Percentiles rank a stretch among this genome's conserved stretches.
Evolutionary conservation across 1,140 invertebrate species (phyloP).

Genomic region (Nephotettix cincticeps): DNA sequence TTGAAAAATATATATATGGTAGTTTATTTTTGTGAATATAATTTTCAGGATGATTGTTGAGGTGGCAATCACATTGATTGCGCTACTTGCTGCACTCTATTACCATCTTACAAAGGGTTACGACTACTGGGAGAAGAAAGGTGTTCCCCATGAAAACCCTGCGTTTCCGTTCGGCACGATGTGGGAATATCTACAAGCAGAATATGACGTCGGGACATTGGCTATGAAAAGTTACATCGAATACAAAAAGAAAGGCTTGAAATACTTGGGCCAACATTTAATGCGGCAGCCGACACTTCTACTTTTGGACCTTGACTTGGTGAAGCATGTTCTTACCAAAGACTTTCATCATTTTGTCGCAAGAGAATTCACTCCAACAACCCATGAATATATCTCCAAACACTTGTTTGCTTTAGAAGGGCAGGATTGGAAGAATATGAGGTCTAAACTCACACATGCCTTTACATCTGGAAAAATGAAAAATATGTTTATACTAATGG

Average conservation of each 20-base stretch:
- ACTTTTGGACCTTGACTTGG: conserved; percentile 46
- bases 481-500: conserved; percentile 55
- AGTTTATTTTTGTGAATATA: no score
- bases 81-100: neutral
- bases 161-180: neutral
- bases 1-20: no score
- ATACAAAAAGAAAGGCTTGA: neutral
- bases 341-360: conserved; percentile 56
- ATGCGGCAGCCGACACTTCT: neutral
- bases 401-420: conserved; percentile 54
- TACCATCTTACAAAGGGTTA: neutral
- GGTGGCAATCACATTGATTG: neutral
- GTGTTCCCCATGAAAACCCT: neutral
- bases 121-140: conserved; percentile 21
- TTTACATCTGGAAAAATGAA: conserved; percentile 64
- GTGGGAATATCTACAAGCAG: neutral
- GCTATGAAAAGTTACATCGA: neutral
- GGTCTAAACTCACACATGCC: conserved; percentile 58
- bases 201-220: neutral
- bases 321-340: conserved; percentile 52
- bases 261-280: conserved; percentile 3
- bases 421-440: conserved; percentile 56
- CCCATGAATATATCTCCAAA: conserved; percentile 52
- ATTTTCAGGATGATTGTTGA: neutral
- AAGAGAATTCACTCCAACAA: conserved; percentile 48